Base-by-base conservation (phyloP, 2,888 invertebrate species). In the Lomographa bimaculata region DNA sequence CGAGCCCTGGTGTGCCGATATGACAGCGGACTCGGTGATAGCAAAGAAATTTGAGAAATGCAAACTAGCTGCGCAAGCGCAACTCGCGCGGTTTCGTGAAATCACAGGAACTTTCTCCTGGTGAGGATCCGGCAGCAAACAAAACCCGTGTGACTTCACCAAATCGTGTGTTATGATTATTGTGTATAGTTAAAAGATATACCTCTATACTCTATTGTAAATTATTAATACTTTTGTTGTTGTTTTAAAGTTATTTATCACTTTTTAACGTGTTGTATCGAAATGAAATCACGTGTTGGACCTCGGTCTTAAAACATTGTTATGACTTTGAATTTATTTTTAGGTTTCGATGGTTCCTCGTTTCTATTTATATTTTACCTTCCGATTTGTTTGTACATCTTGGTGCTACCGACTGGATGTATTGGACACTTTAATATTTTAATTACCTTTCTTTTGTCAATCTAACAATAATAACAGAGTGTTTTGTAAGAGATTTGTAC, bases 201-300 rank as follows among this genome's bases (percentile, higher is more conserved):
- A 62, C 63, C 57, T 59, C 54, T 50, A 37, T 43, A 44, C 30
- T 47, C 25, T 44, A 44, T 61, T 73, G 67, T 79, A 72, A 65
- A 73, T 68, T 73, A 73, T 65, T 71, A 64, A 48, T 57, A 54
- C 54, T 60, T 71, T 55, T 57, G 50, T 57, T 77, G 67, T 79
- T 68, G 61, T 77, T 76, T 70, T 69, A 67, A 69, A 60, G 57
- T 71, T 73, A 71, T 76, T 50, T 54, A 55, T 55, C 51, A 33
- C 51, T 46, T 50, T 47, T 50, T 32, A 45, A 50, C 47, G 42
- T 57, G 45, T 58, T 52, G 44, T 54, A 46, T 46, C 20, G 16
- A 34, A 46, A 71, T 71, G 58, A 69, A 78, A 73, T 78, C 71
- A 69, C 61, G 68, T 51, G 67, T 62, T 36, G 59, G 62, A 63